Evolutionary conservation across 2,797 vertebrate species (phyloP), one percentile per base, ranked within the genome.

Genomic region (Sebastes cheni): DNA sequence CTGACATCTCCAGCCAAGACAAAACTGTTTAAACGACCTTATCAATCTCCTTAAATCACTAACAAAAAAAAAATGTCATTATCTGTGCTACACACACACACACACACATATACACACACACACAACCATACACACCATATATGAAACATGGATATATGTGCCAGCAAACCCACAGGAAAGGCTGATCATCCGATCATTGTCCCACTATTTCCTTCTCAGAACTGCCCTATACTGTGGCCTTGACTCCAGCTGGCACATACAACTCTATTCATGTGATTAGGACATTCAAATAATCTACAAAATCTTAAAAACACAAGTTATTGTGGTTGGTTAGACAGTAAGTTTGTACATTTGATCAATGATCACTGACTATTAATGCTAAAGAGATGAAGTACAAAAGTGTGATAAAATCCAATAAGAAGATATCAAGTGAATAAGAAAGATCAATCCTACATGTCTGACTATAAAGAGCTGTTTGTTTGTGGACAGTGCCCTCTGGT

Each of bases 401-500:
- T 55, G 8, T 12, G 7, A 1, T 32, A 0, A 42, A 61, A 65
- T 59, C 22, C 11, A 5, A 67, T 9, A 6, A 25, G 14, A 58
- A n/a, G 9, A 16, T 12, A 22, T 23, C 12, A 29, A 68, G 12
- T 11, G 4, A 29, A 11, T 22, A 16, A 52, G 61, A n/a, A 1
- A 22, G 13, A 2, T 34, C 2, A 20, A 29, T 8, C 8, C 29
- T 67, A 11, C 11, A 27, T 3, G 10, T 8, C 2, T 8, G 14
- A 68, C 0, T 16, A 4, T 6, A 4, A 34, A 30, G 50, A 71
- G 42, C 3, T 11, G 64, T 88, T 88, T 66, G 54, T 85, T 89
- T 89, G 85, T 82, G 73, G 81, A 89, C 79, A 90, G 66, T 61
- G 85, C 89, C 93, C 90, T 90, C 95, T 94, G 67, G 90, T 94